Evolutionary conservation across 2,797 vertebrate genomes (phyloP), one percentile per base, ranked within the genome.

Genomic region (Cephalopachus bancanus): DNA sequence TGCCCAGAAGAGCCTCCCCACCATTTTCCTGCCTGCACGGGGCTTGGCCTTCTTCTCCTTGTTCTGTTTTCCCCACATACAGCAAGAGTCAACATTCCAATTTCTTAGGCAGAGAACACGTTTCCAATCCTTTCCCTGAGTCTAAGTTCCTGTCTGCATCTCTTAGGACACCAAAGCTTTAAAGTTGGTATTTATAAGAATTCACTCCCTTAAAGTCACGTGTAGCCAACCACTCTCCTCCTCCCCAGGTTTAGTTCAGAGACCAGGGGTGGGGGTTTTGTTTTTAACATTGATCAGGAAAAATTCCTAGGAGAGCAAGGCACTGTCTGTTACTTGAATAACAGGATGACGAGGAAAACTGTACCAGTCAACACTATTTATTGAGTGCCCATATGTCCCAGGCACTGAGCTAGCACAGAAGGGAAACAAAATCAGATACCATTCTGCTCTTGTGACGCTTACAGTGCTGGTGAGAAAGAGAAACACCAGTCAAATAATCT

Each of bases 311-410:
- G 44, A 95, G 51, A 91, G 71, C 10, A 62, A 22, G 14, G 49
- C 65, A 53, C 8, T 83, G 17, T 11, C 78, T 69, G 51, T 88
- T 93, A 93, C 81, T 4, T 91, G 80, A 91, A 79, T 64, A 91
- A 78, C 30, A 85, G 30, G 78, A 87, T 65, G 30, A 92, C 71
- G 93, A 93, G 57, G 51, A 90, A 85, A 92, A 72, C 1, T 28
- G 74, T 93, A 30, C n/a, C 44, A 74, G 78, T 79, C 53, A 65
- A 83, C 78, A 93, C 44, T 76, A 37, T 83, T 97, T 98, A 94
- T 33, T 78, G 65, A 94, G 20, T 53, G 30, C 37, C 79, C 93
- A 57, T 91, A 71, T 79, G 59, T 87, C 93, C 33, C 64, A 94
- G 87, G 83, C 75, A 81, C 81, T 30, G 49, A 74, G 76, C 57